phyloP scores from a whole-genome alignment of 2,888 invertebrate genomes.

The Physocephala rufipes region DNA sequence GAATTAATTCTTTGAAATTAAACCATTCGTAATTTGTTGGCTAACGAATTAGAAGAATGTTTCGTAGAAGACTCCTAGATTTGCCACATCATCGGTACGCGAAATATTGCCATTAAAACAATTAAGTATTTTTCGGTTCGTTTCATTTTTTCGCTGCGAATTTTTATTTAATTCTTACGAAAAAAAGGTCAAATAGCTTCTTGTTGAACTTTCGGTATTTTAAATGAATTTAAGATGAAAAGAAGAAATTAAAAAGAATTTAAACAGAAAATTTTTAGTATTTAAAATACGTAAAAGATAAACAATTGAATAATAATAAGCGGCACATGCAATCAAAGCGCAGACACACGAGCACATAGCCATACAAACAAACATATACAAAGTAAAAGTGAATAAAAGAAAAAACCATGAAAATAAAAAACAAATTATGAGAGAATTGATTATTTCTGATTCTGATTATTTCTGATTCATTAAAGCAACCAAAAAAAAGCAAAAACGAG shows the following conservation, averaged over 20 bases:
- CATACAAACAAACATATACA: neutral
- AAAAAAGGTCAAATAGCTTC: constrained; percentile 64
- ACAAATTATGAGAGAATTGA: constrained; percentile 9
- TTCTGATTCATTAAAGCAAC: neutral
- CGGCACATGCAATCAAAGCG: constrained; percentile 5
- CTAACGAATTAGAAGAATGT: too few relatives aligned
- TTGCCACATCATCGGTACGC: neutral
- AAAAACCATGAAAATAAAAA: neutral
- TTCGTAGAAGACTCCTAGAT: too few relatives aligned
- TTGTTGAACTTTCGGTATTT: constrained; percentile 58
- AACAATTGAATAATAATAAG: constrained; percentile 16
- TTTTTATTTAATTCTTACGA: neutral
- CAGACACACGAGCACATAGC: neutral
- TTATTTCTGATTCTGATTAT: constrained; percentile 23
- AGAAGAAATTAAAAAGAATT: neutral
- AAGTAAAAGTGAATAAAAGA: neutral
- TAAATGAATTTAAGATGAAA: constrained; percentile 15
- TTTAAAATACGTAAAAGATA: constrained; percentile 28
- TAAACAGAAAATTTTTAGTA: constrained; percentile 10
- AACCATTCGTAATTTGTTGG: neutral
- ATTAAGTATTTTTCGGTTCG: too few relatives aligned
- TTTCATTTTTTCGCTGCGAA: neutral
- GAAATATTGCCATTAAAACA: neutral
- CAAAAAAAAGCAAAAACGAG: neutral
- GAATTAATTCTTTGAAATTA: neutral